These are phyloP conservation scores for Rissa tridactyla DNA, from an alignment of 2,113 vertebrate species.

Conservation along the genomic window DNA sequence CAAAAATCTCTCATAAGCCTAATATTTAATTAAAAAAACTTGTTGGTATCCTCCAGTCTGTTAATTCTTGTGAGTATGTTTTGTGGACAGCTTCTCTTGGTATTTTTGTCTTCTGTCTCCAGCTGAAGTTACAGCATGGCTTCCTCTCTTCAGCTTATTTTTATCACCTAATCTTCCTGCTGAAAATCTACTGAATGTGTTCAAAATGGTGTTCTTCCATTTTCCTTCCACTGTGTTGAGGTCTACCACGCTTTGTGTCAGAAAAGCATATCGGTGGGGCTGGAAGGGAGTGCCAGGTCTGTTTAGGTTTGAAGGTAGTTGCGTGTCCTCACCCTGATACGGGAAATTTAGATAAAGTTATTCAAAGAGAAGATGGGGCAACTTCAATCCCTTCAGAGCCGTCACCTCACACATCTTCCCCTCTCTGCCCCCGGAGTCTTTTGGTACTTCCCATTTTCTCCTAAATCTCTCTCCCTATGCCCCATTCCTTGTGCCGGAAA, in stretches of 20 bases:
- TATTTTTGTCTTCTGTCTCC: background rate
- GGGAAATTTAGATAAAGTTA: background rate
- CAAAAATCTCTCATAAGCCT: background rate
- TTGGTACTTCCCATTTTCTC: background rate
- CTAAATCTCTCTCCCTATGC: background rate
- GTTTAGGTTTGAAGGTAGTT: background rate
- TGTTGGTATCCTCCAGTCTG: background rate
- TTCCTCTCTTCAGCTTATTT: background rate
- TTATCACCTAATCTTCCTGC: background rate
- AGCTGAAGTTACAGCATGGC: background rate
- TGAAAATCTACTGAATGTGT: background rate
- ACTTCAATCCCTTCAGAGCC: background rate
- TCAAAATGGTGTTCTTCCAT: background rate
- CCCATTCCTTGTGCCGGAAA: background rate
- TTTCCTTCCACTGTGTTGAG: background rate
- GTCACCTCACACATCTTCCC: background rate
- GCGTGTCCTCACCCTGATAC: accelerated
- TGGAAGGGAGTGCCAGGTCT: background rate
- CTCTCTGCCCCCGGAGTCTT: background rate
- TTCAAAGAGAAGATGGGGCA: background rate
- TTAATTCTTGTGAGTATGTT: background rate
- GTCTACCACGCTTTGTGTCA: background rate
- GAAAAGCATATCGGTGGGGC: background rate
- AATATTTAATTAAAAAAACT: background rate
- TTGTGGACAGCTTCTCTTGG: background rate